A percentile compares a stretch with the other conserved stretches of the same genome.
Conservation (phyloP, 2,888 invertebrate species). For the Ischnus inquisitorius region DNA sequence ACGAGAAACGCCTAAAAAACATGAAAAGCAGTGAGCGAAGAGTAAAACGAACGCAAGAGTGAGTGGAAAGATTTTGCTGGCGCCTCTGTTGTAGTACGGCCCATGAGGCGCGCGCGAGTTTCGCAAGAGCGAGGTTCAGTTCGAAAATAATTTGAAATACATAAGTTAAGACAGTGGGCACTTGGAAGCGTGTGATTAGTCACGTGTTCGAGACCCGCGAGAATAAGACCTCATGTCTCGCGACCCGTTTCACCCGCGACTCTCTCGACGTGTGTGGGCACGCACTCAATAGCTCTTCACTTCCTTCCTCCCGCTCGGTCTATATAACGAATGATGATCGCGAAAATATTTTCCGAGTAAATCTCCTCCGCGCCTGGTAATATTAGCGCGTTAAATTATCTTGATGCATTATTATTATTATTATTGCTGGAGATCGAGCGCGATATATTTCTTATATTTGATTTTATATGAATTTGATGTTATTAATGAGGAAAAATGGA, state of each 20-base stretch:
- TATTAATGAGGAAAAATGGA: background rate
- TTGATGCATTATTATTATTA: background rate
- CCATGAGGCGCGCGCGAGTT: constrained; percentile 8
- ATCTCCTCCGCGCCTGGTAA: constrained; percentile 9
- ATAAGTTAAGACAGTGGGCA: constrained; percentile 9
- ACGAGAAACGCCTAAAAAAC: too few species aligned
- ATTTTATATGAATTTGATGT: too few species aligned
- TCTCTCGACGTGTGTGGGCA: constrained; percentile 21
- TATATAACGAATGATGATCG: constrained; percentile 33
- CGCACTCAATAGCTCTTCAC: constrained; percentile 11
- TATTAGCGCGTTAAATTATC: background rate
- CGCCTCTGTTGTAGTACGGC: constrained; percentile 15
- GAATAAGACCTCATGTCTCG: constrained; percentile 40
- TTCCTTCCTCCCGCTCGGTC: constrained; percentile 9
- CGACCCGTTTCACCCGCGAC: constrained; percentile 36
- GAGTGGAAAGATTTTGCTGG: constrained; percentile 10
- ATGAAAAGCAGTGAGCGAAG: background rate
- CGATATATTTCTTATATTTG: background rate
- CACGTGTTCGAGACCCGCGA: constrained; percentile 40
- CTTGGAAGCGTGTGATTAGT: constrained; percentile 35
- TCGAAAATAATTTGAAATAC: constrained; percentile 46
- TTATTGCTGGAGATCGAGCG: too few species aligned
- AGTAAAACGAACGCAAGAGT: background rate
- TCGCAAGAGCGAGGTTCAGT: constrained; percentile 6
- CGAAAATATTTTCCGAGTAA: constrained; percentile 52